These are phyloP conservation scores for Elgonia sp. DNA, from an alignment of 2,888 invertebrate species.

Conservation along the genomic window DNA sequence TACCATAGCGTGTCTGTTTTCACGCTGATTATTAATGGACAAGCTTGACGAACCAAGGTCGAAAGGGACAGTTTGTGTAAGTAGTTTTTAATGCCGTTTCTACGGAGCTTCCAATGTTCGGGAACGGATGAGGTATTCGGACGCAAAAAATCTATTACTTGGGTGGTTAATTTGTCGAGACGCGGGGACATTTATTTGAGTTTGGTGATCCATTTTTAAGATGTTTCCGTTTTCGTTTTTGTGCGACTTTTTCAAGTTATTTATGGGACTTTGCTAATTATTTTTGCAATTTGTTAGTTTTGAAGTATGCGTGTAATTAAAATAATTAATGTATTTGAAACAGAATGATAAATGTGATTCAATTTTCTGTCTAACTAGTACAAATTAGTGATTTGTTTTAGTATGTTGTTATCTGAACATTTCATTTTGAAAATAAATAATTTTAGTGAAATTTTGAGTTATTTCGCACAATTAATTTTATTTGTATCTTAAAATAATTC, in stretches of 20 bases:
- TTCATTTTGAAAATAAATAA: too few relatives aligned
- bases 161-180: conserved; percentile 55
- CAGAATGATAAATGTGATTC: too few relatives aligned
- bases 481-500: too few relatives aligned
- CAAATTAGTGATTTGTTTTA: too few relatives aligned
- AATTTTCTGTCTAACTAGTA: too few relatives aligned
- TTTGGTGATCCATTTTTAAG: too few relatives aligned
- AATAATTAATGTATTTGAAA: too few relatives aligned
- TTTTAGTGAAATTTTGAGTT: too few relatives aligned
- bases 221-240: too few relatives aligned
- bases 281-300: background rate
- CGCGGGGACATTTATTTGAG: conserved; percentile 39
- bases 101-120: conserved; percentile 7
- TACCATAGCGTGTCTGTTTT: conserved; percentile 45
- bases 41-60: conserved; percentile 33
- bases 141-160: conserved; percentile 33
- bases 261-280: background rate
- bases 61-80: conserved; percentile 44
- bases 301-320: background rate
- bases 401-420: too few relatives aligned
- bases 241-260: background rate
- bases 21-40: conserved; percentile 68
- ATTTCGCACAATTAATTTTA: too few relatives aligned
- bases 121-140: conserved; percentile 21
- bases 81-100: conserved; percentile 41